Evolutionary conservation across 1,140 invertebrate genomes (phyloP), one percentile per base, ranked within the genome.

Genomic region (Ceratina japonica): DNA sequence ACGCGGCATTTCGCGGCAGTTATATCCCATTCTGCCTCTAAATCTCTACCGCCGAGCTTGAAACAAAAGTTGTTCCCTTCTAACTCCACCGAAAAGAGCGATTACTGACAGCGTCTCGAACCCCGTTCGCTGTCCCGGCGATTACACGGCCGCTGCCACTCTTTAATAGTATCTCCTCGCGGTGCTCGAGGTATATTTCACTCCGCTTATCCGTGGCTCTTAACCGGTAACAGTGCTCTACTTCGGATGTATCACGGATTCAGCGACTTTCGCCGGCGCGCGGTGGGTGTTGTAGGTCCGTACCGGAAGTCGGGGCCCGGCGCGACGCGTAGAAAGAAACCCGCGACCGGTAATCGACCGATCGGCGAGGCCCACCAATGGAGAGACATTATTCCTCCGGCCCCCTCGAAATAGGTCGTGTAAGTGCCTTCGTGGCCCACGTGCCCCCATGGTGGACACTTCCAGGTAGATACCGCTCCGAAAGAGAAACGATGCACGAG

Each of bases 321-420:
- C 15, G 24, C 20, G 22, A 27, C 62, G 56, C 74, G 69, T 52
- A 74, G 70, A 49, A 63, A 81, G 70, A 18, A 85, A 54, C 56
- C 31, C 68, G 64, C 54, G 63, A 56, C 16, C 24, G 59, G 83
- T 75, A 85, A 85, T 87, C 82, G 81, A 80, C 75, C 81, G 81
- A 84, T 87, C 79, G 78, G 64, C 72, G 24, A 18, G 37, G 87
- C 82, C 87, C 87, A 89, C 87, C 87, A 78, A 83, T 88, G 87
- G 81, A 87, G 87, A 89, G 86, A 87, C 87, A 89, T 89, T 88
- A 88, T 88, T 89, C 87, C 85, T 85, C 83, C 37, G 68, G 51
- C 44, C 59, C 76, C 59, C 76, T 83, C 83, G 80, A 86, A 86
- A 80, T 85, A 85, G 85, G 80, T 85, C 80, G 84, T 82, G 85